Evolutionary conservation across 2,888 invertebrate species (phyloP).

Genomic region (Noctua janthina): DNA sequence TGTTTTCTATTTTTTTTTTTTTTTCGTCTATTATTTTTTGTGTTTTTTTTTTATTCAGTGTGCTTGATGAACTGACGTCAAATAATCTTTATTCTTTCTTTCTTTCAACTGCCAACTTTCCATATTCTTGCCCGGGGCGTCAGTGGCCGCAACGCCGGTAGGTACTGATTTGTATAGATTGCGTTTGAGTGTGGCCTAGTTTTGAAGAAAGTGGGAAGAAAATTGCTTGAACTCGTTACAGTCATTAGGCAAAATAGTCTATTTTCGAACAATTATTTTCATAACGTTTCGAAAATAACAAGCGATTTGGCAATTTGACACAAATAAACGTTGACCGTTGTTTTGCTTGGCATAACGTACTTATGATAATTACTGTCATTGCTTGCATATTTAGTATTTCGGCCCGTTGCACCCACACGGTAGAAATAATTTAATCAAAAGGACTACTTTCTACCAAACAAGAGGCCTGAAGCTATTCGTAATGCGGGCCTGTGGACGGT

Average conservation of each 20-base stretch:
- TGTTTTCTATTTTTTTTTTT: too few relatives aligned
- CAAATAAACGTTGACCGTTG: conserved; percentile 1
- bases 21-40: too few relatives aligned
- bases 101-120: too few relatives aligned
- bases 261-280: conserved; percentile 24
- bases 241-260: background rate
- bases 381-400: background rate
- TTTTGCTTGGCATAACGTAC: conserved; percentile 37
- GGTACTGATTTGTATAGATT: too few relatives aligned
- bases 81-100: too few relatives aligned
- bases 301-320: conserved; percentile 41
- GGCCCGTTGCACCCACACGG: background rate
- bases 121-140: too few relatives aligned
- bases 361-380: conserved; percentile 26
- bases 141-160: too few relatives aligned
- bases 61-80: too few relatives aligned
- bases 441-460: background rate
- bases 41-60: too few relatives aligned
- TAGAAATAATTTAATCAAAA: background rate
- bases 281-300: conserved; percentile 35
- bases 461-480: background rate
- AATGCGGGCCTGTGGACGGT: too few relatives aligned
- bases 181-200: too few relatives aligned
- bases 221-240: background rate
- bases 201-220: background rate